A percentile compares a stretch with the other conserved stretches of the same genome.
Evolutionary conservation across 2,888 invertebrate species (phyloP).

Genomic region (Plemyria rubiginata): DNA sequence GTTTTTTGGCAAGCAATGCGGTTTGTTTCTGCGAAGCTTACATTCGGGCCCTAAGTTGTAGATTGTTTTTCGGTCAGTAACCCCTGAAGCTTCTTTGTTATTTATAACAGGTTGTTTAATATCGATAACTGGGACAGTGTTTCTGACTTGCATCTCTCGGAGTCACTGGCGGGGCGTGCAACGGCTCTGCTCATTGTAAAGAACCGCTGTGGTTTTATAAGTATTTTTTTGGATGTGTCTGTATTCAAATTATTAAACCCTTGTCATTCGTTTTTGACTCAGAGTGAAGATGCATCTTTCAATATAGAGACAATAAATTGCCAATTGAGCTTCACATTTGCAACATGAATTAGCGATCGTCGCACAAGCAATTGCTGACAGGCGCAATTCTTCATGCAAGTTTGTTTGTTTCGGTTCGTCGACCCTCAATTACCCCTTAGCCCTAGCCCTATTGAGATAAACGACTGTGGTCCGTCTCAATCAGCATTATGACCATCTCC

Average conservation of each 20-base stretch:
- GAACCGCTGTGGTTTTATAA: constrained; percentile 7
- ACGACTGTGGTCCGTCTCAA: constrained; percentile 59
- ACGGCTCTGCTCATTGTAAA: constrained; percentile 17
- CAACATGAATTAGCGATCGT: constrained; percentile 30
- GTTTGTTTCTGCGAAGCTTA: constrained; percentile 77
- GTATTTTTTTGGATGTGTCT: background rate
- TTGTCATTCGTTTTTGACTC: background rate
- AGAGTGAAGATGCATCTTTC: background rate
- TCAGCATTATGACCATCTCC: constrained; percentile 69
- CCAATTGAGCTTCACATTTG: constrained; percentile 22
- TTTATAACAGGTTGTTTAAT: constrained; percentile 63
- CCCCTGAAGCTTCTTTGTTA: constrained; percentile 62
- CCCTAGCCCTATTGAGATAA: constrained; percentile 72
- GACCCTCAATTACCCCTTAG: constrained; percentile 70
- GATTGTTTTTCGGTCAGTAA: constrained; percentile 80
- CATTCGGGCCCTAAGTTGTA: constrained; percentile 76
- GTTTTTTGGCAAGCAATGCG: constrained; percentile 78
- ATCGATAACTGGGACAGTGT: constrained; percentile 59
- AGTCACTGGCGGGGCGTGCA: constrained; percentile 13
- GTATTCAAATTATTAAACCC: background rate
- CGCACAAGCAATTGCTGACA: constrained; percentile 50
- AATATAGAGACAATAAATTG: constrained; percentile 18
- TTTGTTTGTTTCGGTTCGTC: constrained; percentile 63
- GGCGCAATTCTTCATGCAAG: constrained; percentile 58
- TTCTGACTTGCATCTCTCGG: constrained; percentile 27